Evolutionary conservation across 2,888 invertebrate species (phyloP), one percentile per base, ranked within the genome.

Genomic region (Calameuta filiformis): DNA sequence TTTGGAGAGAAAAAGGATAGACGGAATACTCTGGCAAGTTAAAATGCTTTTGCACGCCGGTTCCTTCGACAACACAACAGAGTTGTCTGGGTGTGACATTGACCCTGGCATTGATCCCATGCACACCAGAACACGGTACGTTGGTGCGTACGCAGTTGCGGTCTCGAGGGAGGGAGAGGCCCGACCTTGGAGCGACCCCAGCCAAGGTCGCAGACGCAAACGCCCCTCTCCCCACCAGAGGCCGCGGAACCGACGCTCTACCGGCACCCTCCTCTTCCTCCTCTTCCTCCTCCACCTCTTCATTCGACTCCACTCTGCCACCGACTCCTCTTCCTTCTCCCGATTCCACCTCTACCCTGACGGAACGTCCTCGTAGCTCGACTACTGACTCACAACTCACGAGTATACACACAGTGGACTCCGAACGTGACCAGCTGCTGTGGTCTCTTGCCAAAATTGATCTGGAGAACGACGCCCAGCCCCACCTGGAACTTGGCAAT

Each of bases 41-140:
- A 56, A 56, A 56, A 56, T 56, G 23, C 23, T 23, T 56, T 23
- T 23, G 40, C 40, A 56, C 40, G 40, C 40, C 40, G 40, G 40
- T 56, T 56, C 40, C 40, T 56, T 23, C 23, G 40, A 56, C 40
- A 56, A 56, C 40, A 56, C 40, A 56, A 23, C 23, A 56, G 3
- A 33, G 30, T 71, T 11, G 71, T 30, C 71, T 71, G 71, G 33
- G 71, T 84, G 84, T 89, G 89, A 90, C 89, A 90, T 89, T 90
- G 90, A 90, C 90, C 90, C 89, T 89, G 90, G 87, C 90, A 90
- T 89, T 88, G 90, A 89, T 90, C 89, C 81, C 81, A 83, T 82
- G 80, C 75, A 77, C 77, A 75, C 77, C 33, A 35, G 40, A 79
- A 75, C 81, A 79, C 75, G 77, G 79, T 76, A 79, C 78, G 80